Conservation (phyloP, 2,888 invertebrate genomes). For the Eurytoma adleriae region DNA sequence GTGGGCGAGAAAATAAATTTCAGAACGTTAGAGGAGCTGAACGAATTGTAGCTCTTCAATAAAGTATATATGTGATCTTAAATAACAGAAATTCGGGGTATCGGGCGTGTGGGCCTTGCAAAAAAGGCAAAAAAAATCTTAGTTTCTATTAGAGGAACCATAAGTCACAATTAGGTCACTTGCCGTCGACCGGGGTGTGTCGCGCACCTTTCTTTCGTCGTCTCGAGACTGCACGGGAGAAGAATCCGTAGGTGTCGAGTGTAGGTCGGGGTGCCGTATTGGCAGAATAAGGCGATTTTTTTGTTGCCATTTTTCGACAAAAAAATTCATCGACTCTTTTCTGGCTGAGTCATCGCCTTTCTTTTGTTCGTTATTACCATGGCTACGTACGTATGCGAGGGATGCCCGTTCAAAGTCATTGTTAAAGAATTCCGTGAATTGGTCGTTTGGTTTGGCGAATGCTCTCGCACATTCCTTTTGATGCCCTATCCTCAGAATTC, state of each 20-base stretch:
- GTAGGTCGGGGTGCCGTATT: conserved; percentile 59
- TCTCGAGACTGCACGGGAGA: conserved; percentile 61
- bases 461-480: neutral
- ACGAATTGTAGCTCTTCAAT: conserved; percentile 48
- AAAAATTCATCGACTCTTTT: neutral
- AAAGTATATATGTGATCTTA: conserved; percentile 31
- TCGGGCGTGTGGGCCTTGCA: conserved; percentile 28
- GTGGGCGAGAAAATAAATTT: conserved; percentile 30
- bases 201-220: conserved; percentile 54
- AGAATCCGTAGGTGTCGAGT: conserved; percentile 63
- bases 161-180: conserved; percentile 75
- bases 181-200: conserved; percentile 66
- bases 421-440: conserved; percentile 20
- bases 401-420: too few species aligned
- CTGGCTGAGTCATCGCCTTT: neutral
- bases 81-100: conserved; percentile 52
- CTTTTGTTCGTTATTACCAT: too few species aligned
- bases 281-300: conserved; percentile 43
- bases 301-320: neutral
- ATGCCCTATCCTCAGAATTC: neutral
- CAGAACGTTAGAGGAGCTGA: conserved; percentile 21
- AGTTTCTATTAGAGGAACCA: conserved; percentile 71
- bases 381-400: too few species aligned
- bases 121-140: conserved; percentile 44
- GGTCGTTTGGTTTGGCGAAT: conserved; percentile 12